Conservation (phyloP, 2,113 vertebrate species). For the Motacilla alba region DNA sequence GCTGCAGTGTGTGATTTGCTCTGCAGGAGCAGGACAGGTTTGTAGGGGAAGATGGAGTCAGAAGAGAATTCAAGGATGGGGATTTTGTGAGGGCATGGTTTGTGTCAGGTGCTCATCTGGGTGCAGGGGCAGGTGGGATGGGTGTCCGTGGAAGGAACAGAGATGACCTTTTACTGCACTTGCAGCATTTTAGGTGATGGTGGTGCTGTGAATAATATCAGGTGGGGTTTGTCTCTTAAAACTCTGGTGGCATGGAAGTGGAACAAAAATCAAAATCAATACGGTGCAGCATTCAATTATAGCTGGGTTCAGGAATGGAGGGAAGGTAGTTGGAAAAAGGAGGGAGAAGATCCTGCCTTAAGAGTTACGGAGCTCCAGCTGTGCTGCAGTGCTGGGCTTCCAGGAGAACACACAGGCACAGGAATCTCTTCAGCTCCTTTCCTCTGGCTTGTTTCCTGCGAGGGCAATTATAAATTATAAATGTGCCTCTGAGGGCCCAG, state of each 20-base stretch:
- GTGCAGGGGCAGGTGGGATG: neutral
- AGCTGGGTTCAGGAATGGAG: rapidly evolving
- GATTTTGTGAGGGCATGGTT: neutral
- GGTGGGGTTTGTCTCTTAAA: neutral
- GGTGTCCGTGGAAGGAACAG: neutral
- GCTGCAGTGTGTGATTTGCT: neutral
- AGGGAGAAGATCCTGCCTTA: neutral
- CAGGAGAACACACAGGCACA: neutral
- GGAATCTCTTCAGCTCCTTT: neutral
- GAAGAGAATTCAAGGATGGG: neutral
- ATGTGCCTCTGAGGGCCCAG: neutral
- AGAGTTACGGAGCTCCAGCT: neutral
- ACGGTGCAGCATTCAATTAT: rapidly evolving
- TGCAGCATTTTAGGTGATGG: neutral
- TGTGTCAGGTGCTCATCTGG: rapidly evolving
- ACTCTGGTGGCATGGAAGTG: neutral
- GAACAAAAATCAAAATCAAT: rapidly evolving
- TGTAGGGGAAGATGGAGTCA: neutral
- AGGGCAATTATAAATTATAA: neutral
- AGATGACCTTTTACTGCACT: neutral
- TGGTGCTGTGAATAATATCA: neutral
- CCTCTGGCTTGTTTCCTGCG: neutral
- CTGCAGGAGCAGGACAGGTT: neutral
- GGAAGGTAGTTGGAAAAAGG: neutral
- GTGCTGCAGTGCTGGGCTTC: neutral